phyloP scores from a whole-genome alignment of 2,113 vertebrate species.

The Tichodroma muraria region DNA sequence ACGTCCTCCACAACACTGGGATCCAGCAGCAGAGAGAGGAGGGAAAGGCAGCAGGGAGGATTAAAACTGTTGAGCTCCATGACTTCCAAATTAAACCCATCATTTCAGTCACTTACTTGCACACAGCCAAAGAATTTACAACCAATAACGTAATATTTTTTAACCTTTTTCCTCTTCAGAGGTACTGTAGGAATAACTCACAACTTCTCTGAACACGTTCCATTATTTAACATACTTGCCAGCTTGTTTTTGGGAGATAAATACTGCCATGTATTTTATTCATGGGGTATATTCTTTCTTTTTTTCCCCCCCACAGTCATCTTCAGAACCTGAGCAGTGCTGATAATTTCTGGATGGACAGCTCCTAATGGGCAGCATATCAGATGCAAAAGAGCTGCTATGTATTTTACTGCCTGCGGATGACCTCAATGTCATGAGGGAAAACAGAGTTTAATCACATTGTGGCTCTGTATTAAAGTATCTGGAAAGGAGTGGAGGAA shows the following conservation, averaged over 20 bases:
- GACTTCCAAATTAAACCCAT: background rate
- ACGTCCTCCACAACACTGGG: rapidly evolving
- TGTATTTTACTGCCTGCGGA: background rate
- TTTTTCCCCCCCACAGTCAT: background rate
- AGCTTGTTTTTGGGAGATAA: background rate
- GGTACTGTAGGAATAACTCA: background rate
- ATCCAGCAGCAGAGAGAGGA: background rate
- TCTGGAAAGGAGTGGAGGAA: background rate
- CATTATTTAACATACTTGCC: background rate
- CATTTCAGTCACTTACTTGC: background rate
- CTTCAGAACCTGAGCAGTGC: background rate
- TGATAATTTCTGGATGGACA: background rate
- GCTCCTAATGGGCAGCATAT: background rate
- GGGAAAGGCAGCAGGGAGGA: background rate
- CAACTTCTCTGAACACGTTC: background rate
- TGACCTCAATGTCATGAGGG: background rate
- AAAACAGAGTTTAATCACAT: background rate
- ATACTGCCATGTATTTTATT: background rate
- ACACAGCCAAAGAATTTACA: background rate
- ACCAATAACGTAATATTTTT: background rate
- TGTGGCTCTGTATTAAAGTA: background rate
- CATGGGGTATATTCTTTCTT: background rate
- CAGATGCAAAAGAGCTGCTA: background rate
- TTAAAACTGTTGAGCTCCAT: background rate
- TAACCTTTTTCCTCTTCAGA: background rate